Conservation (phyloP, 2,797 vertebrate genomes). For the Cirrhinus mrigala region DNA sequence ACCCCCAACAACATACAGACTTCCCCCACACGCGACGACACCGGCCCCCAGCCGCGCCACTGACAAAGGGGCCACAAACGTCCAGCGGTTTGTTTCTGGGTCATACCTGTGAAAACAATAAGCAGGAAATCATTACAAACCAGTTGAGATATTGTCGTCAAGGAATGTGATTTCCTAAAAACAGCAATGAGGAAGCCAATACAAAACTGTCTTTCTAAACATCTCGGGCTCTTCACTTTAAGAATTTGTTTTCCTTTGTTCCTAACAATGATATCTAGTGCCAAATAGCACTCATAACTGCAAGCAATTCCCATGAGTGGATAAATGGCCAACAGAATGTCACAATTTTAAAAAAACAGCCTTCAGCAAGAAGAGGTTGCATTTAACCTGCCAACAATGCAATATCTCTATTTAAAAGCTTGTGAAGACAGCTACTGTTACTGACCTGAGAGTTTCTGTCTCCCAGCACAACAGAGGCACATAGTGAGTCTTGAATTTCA, state of each 20-base stretch:
- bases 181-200: not conserved
- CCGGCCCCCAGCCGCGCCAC: conserved; percentile 82
- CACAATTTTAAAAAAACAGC: conserved; percentile 57
- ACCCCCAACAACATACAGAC: conserved; percentile 82
- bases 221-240: not conserved
- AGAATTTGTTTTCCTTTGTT: not conserved
- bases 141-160: not conserved
- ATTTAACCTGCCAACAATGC: conserved; percentile 65
- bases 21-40: conserved; percentile 75
- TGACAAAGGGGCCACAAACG: conserved; percentile 78
- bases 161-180: conserved; percentile 9
- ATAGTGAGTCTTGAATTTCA: conserved; percentile 20
- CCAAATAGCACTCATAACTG: conserved; percentile 18
- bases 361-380: conserved; percentile 68
- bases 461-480: not conserved
- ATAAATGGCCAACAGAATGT: conserved; percentile 40
- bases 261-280: not conserved
- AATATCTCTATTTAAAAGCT: conserved; percentile 66
- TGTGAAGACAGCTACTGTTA: conserved; percentile 42
- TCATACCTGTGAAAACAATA: conserved; percentile 78
- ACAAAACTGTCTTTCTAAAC: not conserved
- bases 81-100: conserved; percentile 82
- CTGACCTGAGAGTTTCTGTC: conserved; percentile 58
- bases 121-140: conserved; percentile 2
- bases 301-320: conserved; percentile 14